Evolutionary conservation across 2,888 invertebrate species (phyloP).

Genomic region (Spodoptera picta): DNA sequence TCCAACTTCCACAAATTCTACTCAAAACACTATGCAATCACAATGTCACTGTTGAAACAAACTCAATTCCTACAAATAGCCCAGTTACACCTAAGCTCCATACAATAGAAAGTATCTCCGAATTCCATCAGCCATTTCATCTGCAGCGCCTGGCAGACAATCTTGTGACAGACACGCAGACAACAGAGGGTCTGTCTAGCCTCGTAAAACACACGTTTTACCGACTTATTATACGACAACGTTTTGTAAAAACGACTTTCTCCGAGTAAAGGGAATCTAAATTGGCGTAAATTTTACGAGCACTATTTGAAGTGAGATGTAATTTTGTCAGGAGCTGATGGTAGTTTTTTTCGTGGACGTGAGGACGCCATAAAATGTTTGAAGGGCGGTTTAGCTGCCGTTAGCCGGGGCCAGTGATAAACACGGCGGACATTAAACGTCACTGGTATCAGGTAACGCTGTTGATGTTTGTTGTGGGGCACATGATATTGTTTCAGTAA

Average conservation of each 20-base stretch:
- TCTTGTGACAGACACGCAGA: constrained; percentile 52
- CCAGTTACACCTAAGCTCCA: constrained; percentile 43
- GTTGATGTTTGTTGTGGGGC: constrained; percentile 33
- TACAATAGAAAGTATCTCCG: constrained; percentile 40
- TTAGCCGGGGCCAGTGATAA: constrained; percentile 42
- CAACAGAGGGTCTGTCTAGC: constrained; percentile 61
- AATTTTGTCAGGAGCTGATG: constrained; percentile 64
- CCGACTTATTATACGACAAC: constrained; percentile 79
- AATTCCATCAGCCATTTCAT: constrained; percentile 43
- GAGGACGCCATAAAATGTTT: constrained; percentile 49
- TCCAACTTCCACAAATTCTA: constrained; percentile 3
- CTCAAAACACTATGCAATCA: constrained; percentile 38
- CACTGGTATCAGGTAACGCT: constrained; percentile 38
- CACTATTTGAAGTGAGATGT: constrained; percentile 67
- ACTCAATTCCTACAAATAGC: constrained; percentile 44
- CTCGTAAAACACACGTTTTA: constrained; percentile 80
- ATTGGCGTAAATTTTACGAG: constrained; percentile 82
- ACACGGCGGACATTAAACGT: constrained; percentile 42
- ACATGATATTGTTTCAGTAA: constrained; percentile 13
- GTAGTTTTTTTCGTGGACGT: constrained; percentile 52
- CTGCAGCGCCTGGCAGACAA: constrained; percentile 42
- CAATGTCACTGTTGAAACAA: constrained; percentile 36
- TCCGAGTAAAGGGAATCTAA: constrained; percentile 75
- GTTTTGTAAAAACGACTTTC: constrained; percentile 70
- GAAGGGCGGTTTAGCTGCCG: constrained; percentile 48